Conservation (phyloP, 1,140 invertebrate genomes). For the Rhopalosiphum padi region DNA sequence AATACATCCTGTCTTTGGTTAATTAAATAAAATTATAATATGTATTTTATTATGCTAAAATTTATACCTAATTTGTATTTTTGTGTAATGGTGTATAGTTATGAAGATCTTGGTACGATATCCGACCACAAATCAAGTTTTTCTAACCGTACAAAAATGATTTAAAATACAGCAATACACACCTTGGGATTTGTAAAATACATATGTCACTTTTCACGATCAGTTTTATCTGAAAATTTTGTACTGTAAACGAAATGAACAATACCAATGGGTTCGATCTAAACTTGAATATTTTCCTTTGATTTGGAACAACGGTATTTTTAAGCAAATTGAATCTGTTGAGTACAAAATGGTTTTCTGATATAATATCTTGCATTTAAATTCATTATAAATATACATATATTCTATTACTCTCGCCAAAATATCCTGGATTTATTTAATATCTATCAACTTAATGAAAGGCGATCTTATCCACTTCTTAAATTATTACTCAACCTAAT, state of each 20-base stretch:
- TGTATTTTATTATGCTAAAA: neutral
- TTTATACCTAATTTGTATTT: too few species aligned
- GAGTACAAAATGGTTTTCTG: neutral
- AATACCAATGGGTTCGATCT: neutral
- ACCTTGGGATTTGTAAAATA: neutral
- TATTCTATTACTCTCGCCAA: neutral
- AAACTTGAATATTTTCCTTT: neutral
- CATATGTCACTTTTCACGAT: neutral
- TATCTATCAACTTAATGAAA: neutral
- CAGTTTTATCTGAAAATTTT: neutral
- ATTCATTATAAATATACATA: neutral
- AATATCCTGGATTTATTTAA: neutral
- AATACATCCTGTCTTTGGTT: neutral
- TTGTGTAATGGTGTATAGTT: neutral
- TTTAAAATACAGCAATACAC: neutral
- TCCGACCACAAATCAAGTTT: neutral
- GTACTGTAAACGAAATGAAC: neutral
- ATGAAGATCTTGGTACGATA: neutral
- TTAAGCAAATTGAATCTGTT: neutral
- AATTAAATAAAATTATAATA: neutral
- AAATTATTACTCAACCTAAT: neutral
- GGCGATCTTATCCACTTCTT: neutral
- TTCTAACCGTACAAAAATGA: neutral
- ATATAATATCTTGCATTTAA: neutral
- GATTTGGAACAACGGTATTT: neutral